Base-by-base conservation (phyloP, 2,888 invertebrate species). In the Allacma fusca region DNA sequence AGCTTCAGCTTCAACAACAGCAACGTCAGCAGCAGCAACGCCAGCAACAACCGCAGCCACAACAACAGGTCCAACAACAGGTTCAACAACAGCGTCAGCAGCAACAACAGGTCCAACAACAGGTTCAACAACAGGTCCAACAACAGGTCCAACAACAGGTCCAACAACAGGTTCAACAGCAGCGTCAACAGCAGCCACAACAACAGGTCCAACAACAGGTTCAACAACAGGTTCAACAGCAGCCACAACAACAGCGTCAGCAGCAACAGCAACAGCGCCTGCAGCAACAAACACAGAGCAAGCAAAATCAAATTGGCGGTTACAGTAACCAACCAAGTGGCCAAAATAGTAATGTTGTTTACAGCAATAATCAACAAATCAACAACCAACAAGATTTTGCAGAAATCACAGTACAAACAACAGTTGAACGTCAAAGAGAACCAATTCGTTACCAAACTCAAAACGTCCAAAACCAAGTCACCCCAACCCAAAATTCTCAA, bases 111-210 rank as follows among this genome's bases (percentile, higher is more conserved):
- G 1, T n/a, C 19, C 69, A 62, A 78, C 43, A 43, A 72, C 34
- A 44, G n/a, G 24, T 57, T 13, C 50, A 57, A 40, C 65, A 72
- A 0, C 78, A 68, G 12, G 4, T 5, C 4, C n/a, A 21, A 21
- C 19, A 57, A 21, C 21, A 21, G 16, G 7, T 44, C 19, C 79
- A 76, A 68, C 74, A 74, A 16, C 57, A 57, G 57, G 4, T 5
- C 4, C n/a, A 21, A 21, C 19, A 57, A 21, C 21, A 21, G 16
- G 7, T 44, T 26, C 79, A 76, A 68, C 43, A 19, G 1, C 59
- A 72, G 50, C 71, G 43, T 9, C 78, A 78, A 70, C 76, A 73
- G 43, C 34, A 34, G 34, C 34, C 34, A n/a, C n/a, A n/a, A n/a
- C n/a, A n/a, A n/a, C n/a, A n/a, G n/a, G n/a, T n/a, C n/a, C n/a